Evolutionary conservation across 2,888 invertebrate species (phyloP), one percentile per base, ranked within the genome.

Genomic region (Stictocephala bisonia): DNA sequence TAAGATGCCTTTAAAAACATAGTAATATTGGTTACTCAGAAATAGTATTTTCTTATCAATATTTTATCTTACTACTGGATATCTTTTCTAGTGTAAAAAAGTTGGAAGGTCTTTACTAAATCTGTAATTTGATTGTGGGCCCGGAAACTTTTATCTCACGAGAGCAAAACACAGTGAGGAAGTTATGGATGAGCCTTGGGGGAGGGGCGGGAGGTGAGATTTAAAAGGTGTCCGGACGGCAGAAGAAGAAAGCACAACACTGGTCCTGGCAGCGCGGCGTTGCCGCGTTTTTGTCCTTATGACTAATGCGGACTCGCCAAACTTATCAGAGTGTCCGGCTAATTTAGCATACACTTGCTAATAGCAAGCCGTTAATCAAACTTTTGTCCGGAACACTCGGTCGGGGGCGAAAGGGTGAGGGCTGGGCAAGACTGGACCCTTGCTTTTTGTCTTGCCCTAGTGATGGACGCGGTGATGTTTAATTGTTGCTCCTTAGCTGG

Each of bases 321-420:
- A 78, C 76, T 77, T 78, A 78, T 78, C 77, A 71, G 72, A 53
- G 48, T 69, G 72, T 71, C 74, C 77, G 73, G 76, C 75, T 76
- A 77, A 77, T 77, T 77, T 77, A 76, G 75, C 76, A 64, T 67
- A 68, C 71, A 66, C 71, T 67, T 75, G 76, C 78, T 78, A 77
- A 78, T 78, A 78, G 74, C 66, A 58, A 26, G 67, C 79, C 79
- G 79, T 79, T 79, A 79, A 79, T 79, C 79, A 78, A 72, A 71
- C 77, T 73, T 78, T 79, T 79, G 79, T 78, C 79, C 78, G 75
- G 72, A 75, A 75, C 75, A 75, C 74, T 58, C 70, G 41, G n/a
- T n/a, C 41, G 27, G 69, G 4, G 29, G 67, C 15, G 74, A n/a
- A n/a, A n/a, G 35, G 48, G 56, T 35, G 35, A 31, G 24, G 58